Evolutionary conservation across 2,797 vertebrate genomes (phyloP), one percentile per base, ranked within the genome.

Genomic region (Thaleichthys pacificus): DNA sequence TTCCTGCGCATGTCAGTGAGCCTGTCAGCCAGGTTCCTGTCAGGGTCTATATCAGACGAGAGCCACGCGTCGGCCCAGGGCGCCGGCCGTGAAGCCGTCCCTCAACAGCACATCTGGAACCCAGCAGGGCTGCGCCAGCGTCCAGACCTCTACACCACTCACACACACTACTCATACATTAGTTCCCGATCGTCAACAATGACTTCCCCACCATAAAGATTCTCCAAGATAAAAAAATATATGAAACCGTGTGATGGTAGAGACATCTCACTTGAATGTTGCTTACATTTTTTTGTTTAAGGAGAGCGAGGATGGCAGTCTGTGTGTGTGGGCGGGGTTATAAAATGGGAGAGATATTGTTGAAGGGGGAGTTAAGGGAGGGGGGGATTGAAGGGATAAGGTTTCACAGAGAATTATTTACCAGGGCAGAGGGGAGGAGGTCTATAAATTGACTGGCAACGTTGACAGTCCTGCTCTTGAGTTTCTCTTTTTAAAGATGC

Each of bases 21-120:
- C 58, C 68, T 67, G 38, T 60, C 70, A 74, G 77, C 68, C 79
- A 80, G 74, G 74, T 74, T 84, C 69, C 77, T 83, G 75, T 82
- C 78, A 76, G 75, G 73, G 77, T 82, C 54, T 51, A 64, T 74
- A 72, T 87, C 81, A 80, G 69, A 83, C 77, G 73, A 70, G 80
- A 82, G 80, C 73, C 75, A 78, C 63, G 70, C 57, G 62, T 79
- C 78, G 76, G 71, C 78, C 62, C 74, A 70, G 77, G 76, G 82
- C 68, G 24, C 54, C 11, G 54, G n/a, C 64, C 35, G 70, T 84
- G 76, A 90, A 82, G 68, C 49, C 14, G 60, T 89, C 87, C 74
- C 78, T 87, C 80, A 67, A 70, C 87, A 85, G 81, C 85, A 91
- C 90, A 91, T 91, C 87, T 92, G 91, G 89, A 81, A 60, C 17